These are phyloP conservation scores for Aleiodes leptofemur DNA, from an alignment of 2,888 invertebrate genomes.

Conservation along the genomic window DNA sequence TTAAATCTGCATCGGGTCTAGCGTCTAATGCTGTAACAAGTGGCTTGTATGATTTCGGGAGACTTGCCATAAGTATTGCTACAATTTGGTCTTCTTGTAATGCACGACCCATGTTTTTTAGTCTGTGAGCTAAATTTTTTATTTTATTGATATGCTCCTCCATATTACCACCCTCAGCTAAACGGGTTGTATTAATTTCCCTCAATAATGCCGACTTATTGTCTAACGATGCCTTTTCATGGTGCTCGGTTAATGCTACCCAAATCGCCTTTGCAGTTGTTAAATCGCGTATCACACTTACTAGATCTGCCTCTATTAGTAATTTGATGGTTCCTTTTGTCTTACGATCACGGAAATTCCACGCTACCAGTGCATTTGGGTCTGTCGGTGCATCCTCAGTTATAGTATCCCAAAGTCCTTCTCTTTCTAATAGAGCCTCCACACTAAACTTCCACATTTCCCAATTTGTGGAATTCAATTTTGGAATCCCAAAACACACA, in stretches of 20 bases:
- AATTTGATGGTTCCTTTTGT: conserved; percentile 10
- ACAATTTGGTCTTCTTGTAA: conserved; percentile 50
- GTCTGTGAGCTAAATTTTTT: background rate
- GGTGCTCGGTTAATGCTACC: background rate
- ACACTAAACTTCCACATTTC: no score
- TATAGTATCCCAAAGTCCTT: no score
- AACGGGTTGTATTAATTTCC: background rate
- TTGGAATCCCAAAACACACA: no score
- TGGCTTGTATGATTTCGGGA: conserved; percentile 57
- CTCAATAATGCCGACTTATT: background rate
- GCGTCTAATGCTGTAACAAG: conserved; percentile 55
- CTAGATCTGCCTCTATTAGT: background rate
- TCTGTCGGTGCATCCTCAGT: no score
- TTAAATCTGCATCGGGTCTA: conserved; percentile 52
- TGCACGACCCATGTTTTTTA: conserved; percentile 11
- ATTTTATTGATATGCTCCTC: background rate
- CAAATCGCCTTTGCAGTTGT: conserved; percentile 5
- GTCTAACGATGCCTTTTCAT: background rate
- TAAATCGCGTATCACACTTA: background rate
- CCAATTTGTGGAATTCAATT: no score
- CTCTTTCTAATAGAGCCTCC: no score
- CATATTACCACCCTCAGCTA: conserved; percentile 9
- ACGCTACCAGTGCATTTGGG: no score
- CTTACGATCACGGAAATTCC: background rate
- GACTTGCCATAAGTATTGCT: conserved; percentile 55